Evolutionary conservation across 2,113 vertebrate genomes (phyloP).

Genomic region (Ascaphus truei): DNA sequence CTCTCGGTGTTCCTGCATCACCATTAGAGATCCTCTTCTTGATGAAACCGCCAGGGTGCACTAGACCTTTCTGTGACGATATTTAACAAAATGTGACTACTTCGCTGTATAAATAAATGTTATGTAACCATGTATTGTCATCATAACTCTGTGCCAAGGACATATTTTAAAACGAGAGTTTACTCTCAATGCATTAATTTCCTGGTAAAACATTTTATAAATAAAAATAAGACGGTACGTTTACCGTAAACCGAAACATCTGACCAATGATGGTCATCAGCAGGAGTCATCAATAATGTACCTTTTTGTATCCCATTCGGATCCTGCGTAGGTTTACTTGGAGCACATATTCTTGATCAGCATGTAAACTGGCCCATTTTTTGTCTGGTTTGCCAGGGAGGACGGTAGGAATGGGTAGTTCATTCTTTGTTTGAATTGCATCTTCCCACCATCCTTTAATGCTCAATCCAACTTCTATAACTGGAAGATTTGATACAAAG

Average conservation of each 20-base stretch:
- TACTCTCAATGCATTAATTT: too few relatives aligned
- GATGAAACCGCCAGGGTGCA: too few relatives aligned
- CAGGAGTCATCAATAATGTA: slow-evolving; percentile 40
- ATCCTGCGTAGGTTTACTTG: slow-evolving; percentile 80
- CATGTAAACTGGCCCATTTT: slow-evolving; percentile 82
- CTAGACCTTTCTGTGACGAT: too few relatives aligned
- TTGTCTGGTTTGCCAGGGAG: slow-evolving; percentile 62
- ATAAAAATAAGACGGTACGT: background rate
- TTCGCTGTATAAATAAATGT: too few relatives aligned
- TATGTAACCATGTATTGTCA: too few relatives aligned
- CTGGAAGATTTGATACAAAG: slow-evolving; percentile 83
- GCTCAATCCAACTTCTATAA: slow-evolving; percentile 76
- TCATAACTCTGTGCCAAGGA: too few relatives aligned
- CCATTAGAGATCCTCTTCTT: too few relatives aligned
- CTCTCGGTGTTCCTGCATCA: too few relatives aligned
- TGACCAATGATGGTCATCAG: background rate
- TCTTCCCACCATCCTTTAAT: slow-evolving; percentile 89
- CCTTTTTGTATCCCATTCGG: slow-evolving; percentile 75
- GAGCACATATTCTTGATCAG: slow-evolving; percentile 96
- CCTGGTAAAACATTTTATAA: too few relatives aligned
- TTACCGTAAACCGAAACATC: too few relatives aligned
- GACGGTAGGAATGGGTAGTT: slow-evolving; percentile 60
- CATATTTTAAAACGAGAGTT: too few relatives aligned
- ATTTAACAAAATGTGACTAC: too few relatives aligned
- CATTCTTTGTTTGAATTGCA: slow-evolving; percentile 55